These are phyloP conservation scores for Campoletis raptor DNA, from an alignment of 2,888 invertebrate species.

Conservation along the genomic window DNA sequence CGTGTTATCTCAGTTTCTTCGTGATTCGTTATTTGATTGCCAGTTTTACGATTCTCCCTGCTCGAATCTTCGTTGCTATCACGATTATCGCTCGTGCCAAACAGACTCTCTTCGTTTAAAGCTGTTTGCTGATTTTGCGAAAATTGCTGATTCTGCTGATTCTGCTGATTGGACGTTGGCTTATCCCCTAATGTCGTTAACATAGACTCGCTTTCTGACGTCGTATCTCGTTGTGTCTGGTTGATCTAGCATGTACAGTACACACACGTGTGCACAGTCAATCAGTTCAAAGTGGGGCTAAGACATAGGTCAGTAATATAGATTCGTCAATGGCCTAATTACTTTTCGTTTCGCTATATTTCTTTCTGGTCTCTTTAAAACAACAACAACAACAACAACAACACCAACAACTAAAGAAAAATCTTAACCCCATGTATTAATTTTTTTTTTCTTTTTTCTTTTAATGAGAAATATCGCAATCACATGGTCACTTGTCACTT, in stretches of 20 bases:
- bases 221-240: slow-evolving; percentile 78
- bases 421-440: neutral
- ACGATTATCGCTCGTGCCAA: slow-evolving; percentile 74
- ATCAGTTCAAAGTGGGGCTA: slow-evolving; percentile 72
- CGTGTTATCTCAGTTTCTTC: slow-evolving; percentile 75
- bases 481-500: slow-evolving; percentile 84
- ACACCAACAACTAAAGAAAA: too few species aligned
- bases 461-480: slow-evolving; percentile 79
- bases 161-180: slow-evolving; percentile 68
- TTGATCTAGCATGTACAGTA: slow-evolving; percentile 77
- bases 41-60: slow-evolving; percentile 67
- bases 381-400: neutral
- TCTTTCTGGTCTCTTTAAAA: neutral
- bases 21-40: slow-evolving; percentile 56
- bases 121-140: slow-evolving; percentile 70
- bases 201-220: slow-evolving; percentile 75
- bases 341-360: neutral
- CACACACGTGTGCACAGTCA: slow-evolving; percentile 74
- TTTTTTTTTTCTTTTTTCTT: slow-evolving; percentile 46
- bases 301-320: slow-evolving; percentile 63
- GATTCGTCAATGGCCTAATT: slow-evolving; percentile 47
- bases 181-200: slow-evolving; percentile 74
- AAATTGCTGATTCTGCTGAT: slow-evolving; percentile 71
- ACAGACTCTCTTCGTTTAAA: slow-evolving; percentile 70
- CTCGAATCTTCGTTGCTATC: slow-evolving; percentile 58